These are phyloP conservation scores for Lithosia quadra DNA, from an alignment of 2,888 invertebrate species.

Conservation along the genomic window DNA sequence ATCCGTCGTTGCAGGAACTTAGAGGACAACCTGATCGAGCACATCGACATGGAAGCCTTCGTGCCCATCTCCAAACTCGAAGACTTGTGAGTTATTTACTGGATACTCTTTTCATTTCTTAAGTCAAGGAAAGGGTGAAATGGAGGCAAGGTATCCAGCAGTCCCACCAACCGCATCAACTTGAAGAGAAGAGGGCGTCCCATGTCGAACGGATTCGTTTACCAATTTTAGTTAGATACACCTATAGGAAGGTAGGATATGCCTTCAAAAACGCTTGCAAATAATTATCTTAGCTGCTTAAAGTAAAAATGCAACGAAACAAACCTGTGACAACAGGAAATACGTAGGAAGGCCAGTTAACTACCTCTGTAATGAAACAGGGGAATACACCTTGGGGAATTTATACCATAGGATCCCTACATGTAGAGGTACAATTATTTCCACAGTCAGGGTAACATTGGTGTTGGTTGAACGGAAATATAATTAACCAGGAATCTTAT, in stretches of 20 bases:
- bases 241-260: no score
- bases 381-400: neutral
- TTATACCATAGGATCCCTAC: neutral
- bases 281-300: neutral
- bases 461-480: neutral
- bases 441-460: neutral
- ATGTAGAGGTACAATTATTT: neutral
- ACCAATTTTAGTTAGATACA: no score
- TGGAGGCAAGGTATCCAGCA: no score
- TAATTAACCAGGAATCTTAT: neutral
- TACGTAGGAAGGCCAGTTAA: neutral
- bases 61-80: slow-evolving; percentile 91
- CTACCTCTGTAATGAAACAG: neutral
- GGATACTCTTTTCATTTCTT: neutral
- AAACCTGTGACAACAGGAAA: neutral
- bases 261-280: neutral
- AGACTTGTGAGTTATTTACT: slow-evolving; percentile 91
- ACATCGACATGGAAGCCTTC: slow-evolving; percentile 95
- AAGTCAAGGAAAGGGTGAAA: neutral
- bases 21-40: slow-evolving; percentile 94
- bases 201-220: no score
- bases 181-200: no score
- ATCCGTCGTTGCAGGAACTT: slow-evolving; percentile 90
- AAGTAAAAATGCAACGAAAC: neutral
- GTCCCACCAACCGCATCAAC: no score